Conservation (phyloP, 2,888 invertebrate species). For the Sesia apiformis region DNA sequence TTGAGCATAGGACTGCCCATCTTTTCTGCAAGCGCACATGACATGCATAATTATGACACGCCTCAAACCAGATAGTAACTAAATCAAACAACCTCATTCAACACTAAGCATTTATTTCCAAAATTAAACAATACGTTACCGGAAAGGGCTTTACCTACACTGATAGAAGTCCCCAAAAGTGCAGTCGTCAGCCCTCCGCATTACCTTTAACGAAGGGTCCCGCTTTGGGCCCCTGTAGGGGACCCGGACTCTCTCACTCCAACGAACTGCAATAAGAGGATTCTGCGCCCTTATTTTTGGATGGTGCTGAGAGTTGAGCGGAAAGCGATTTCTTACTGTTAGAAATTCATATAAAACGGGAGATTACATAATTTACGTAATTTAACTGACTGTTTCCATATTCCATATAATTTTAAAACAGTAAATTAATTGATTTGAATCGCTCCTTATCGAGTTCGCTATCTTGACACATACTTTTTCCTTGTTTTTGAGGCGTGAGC, state of each 20-base stretch:
- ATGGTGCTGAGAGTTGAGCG: conserved; percentile 11
- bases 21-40: no score
- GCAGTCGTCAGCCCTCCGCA: conserved; percentile 58
- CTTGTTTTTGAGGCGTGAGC: no score
- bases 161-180: conserved; percentile 45
- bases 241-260: conserved; percentile 30
- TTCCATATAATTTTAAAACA: no score
- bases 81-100: background rate
- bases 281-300: conserved; percentile 49
- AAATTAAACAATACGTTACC: conserved; percentile 4
- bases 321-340: background rate
- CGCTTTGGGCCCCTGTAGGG: conserved; percentile 19
- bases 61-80: no score
- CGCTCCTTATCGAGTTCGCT: no score
- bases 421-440: no score
- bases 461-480: no score
- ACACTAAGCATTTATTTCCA: background rate
- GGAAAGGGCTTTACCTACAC: conserved; percentile 1
- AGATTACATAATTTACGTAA: no score
- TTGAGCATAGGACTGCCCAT: no score
- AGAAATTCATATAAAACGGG: no score
- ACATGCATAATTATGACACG: no score
- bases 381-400: no score
- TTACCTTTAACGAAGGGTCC: conserved; percentile 53
- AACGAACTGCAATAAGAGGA: conserved; percentile 71